phyloP scores from a whole-genome alignment of 1,140 invertebrate species.

The Oscheius sp. region DNA sequence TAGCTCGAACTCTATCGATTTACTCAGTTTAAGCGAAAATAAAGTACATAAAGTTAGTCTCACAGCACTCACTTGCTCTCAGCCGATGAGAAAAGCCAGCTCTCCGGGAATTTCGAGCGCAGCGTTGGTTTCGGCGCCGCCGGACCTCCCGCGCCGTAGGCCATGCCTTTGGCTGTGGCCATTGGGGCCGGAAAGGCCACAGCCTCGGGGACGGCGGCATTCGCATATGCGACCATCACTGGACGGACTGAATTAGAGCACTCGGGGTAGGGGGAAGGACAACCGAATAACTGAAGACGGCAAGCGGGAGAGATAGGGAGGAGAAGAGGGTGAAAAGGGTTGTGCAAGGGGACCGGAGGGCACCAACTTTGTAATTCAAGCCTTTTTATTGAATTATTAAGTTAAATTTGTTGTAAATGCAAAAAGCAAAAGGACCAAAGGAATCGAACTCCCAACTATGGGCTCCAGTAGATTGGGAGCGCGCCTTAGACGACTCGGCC shows the following conservation, averaged over 20 bases:
- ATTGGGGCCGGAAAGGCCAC: background rate
- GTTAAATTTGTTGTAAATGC: too few species aligned
- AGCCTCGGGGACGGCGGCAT: background rate
- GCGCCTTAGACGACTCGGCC: too few species aligned
- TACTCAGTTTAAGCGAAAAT: conserved; percentile 5
- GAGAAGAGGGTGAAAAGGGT: background rate
- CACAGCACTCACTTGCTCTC: background rate
- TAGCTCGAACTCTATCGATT: background rate
- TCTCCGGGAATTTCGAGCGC: conserved; percentile 48
- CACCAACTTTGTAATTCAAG: too few species aligned
- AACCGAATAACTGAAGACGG: too few species aligned
- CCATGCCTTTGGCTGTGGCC: background rate
- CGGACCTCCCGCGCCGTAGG: background rate
- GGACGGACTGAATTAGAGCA: background rate
- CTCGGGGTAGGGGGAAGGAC: background rate
- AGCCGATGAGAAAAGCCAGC: background rate
- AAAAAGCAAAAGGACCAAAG: too few species aligned
- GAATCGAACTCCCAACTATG: too few species aligned
- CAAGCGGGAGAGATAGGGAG: background rate
- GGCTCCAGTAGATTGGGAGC: too few species aligned
- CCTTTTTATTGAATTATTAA: too few species aligned
- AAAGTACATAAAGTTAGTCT: background rate
- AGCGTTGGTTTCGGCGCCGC: conserved; percentile 10
- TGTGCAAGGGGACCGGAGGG: background rate
- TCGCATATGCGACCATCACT: background rate